Percentiles rank a stretch among this genome's conserved stretches.
Evolutionary conservation across 2,113 vertebrate genomes (phyloP).

Genomic region (Panthera uncia): DNA sequence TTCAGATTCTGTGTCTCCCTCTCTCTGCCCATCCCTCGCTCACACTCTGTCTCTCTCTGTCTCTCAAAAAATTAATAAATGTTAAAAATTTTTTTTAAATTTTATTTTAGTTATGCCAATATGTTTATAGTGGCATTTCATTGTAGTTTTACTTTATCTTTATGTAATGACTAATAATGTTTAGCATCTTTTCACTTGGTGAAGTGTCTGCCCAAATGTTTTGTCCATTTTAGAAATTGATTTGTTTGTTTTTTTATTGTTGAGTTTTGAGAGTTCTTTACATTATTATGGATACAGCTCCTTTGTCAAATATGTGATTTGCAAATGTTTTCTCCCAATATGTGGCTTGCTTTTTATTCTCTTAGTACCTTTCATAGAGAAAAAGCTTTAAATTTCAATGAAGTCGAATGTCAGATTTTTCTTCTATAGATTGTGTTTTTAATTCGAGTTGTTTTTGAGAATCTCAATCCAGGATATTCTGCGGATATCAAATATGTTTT

Average conservation of each 20-base stretch:
- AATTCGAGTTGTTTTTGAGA: background rate
- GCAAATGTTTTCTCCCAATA: background rate
- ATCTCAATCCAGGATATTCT: background rate
- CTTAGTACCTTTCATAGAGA: background rate
- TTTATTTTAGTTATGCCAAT: background rate
- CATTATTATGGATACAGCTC: background rate
- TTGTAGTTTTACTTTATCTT: constrained; percentile 8
- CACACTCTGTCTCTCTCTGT: too few species aligned
- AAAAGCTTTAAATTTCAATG: background rate
- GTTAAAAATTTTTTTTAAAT: background rate
- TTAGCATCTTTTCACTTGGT: background rate
- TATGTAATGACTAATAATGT: background rate
- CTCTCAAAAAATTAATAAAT: too few species aligned
- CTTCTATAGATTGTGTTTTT: background rate
- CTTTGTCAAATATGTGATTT: background rate
- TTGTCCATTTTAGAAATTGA: background rate
- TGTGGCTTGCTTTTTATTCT: background rate
- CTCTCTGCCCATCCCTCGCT: too few species aligned
- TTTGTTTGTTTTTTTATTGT: background rate
- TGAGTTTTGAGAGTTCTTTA: constrained; percentile 16
- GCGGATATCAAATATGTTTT: background rate
- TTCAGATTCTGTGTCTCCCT: too few species aligned
- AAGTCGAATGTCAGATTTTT: background rate
- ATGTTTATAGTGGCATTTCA: background rate
- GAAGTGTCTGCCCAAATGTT: background rate